These are phyloP conservation scores for Zosterops borbonicus DNA, from an alignment of 2,113 vertebrate species.

Conservation along the genomic window DNA sequence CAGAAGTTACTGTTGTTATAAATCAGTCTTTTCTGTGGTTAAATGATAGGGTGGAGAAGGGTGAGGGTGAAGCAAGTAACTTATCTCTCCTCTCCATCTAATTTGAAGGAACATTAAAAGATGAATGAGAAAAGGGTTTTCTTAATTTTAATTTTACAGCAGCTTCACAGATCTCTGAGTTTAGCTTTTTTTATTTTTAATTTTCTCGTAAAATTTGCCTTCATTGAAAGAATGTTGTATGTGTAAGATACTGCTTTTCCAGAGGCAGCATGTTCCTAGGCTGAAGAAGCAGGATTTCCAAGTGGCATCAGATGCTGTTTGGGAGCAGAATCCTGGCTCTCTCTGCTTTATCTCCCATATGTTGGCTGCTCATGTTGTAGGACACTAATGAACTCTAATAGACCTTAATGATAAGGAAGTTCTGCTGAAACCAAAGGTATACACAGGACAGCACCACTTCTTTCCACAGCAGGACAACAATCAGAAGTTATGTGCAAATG, in stretches of 20 bases:
- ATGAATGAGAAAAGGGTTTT: conserved; percentile 9
- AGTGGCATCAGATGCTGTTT: rapidly evolving
- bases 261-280: not conserved
- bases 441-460: not conserved
- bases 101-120: conserved; percentile 31
- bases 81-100: conserved; percentile 18
- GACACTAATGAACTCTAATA: conserved; percentile 34
- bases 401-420: conserved; percentile 20
- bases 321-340: not conserved
- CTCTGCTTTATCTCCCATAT: not conserved
- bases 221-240: not conserved
- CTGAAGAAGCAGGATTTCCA: not conserved
- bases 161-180: not conserved
- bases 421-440: conserved; percentile 20
- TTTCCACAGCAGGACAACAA: conserved; percentile 2
- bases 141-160: not conserved
- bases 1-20: conserved; percentile 33
- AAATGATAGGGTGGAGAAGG: conserved; percentile 39
- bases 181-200: not conserved
- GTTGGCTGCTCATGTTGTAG: not conserved
- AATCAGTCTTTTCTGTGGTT: conserved; percentile 50
- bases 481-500: not conserved
- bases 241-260: not conserved
- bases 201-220: not conserved
- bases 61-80: conserved; percentile 1